Conservation (phyloP, 2,113 vertebrate genomes). For the crab-eating macaque (Macaca fascicularis) region T2T-MFA8v1.1 NC_088379.1:191634001-191634500, state of each 20-base stretch:
- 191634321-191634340: background rate
- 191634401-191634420: background rate
- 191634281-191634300: background rate
- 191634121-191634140: background rate
- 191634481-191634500: background rate
- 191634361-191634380: background rate
- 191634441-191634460: background rate
- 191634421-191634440: background rate
- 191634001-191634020: background rate
- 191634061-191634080: background rate
- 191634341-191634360: background rate
- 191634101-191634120: background rate
- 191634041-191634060: background rate
- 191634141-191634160: background rate
- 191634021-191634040: background rate
- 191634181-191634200: too few species aligned
- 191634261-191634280: background rate
- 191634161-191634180: background rate
- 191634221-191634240: background rate
- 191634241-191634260: background rate
- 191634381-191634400: background rate
- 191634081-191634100: background rate
- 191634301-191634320: background rate
- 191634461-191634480: fast-evolving
- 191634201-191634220: background rate